Evolutionary conservation across 53 echinoderm and acorn worm genomes (phyloP), one percentile per base, ranked within the genome.

Genomic region (Luidia sarsii): DNA sequence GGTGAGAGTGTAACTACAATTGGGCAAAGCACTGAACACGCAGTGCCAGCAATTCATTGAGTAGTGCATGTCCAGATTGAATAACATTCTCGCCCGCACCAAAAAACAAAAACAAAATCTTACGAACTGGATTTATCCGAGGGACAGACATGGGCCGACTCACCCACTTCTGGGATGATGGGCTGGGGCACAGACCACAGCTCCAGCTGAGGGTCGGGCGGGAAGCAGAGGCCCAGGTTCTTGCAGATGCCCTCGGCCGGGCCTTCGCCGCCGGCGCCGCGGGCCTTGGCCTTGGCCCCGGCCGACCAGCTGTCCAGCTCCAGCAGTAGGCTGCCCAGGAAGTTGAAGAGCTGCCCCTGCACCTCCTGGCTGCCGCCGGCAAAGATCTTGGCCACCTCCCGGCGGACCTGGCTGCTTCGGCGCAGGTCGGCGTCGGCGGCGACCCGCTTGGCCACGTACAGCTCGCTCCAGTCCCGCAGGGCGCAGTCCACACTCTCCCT

Each of bases 321-420:
- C 0, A 80, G 80, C 31, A 80, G 50, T 20, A 86, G 45, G 13
- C 19, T 68, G 9, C 87, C 70, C 3, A 86, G 35, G 80, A 89
- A 89, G 15, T 15, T 77, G 22, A 83, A 75, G 20, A 89, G 24
- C 1, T 22, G 21, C 36, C 48, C 63, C 54, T 89, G 89, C 45
- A 77, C 68, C 25, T 65, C 66, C 3, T 13, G 3, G 14, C 39
- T 57, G 2, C 83, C 89, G 46, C 62, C 18, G 37, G 77, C 49
- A 48, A 89, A 89, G 55, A 89, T 43, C 56, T 70, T 83, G 27
- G 77, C 57, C 19, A 89, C 75, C 54, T 89, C 83, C 45, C 70
- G 64, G 16, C 89, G 74, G 50, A 89, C 75, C 4, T 51, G 20
- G 67, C 51, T 60, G 32, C 67, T 65, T 20, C 19, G 32, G 6